Percentiles rank a stretch among this genome's conserved stretches.
These are phyloP conservation scores for Pontoporia blainvillei DNA, from an alignment of 2,113 vertebrate genomes.

Conservation along the genomic window DNA sequence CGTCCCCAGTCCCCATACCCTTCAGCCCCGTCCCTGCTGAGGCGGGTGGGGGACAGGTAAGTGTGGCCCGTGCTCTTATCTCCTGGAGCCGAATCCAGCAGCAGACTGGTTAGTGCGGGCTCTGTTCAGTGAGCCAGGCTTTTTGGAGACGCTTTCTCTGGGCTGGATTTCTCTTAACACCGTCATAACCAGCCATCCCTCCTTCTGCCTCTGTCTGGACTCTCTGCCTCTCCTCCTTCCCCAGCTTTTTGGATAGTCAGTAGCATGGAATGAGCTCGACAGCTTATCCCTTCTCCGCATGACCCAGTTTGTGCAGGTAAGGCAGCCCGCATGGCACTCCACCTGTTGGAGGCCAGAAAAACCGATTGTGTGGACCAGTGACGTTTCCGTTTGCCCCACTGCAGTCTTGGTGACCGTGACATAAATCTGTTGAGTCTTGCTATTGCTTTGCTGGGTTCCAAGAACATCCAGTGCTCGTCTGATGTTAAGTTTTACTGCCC, in stretches of 20 bases:
- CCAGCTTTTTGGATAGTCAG: background rate
- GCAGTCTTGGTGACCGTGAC: background rate
- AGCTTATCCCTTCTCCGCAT: background rate
- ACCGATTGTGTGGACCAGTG: background rate
- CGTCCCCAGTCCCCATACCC: background rate
- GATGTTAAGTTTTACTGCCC: slow-evolving; percentile 70
- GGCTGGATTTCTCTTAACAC: background rate
- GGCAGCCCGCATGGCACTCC: background rate
- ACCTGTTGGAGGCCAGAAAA: background rate
- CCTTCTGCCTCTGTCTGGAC: background rate
- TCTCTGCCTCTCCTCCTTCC: background rate
- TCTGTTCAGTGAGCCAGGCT: background rate
- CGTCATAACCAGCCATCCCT: background rate
- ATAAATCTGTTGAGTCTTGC: background rate
- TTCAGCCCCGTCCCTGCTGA: background rate
- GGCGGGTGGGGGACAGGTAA: background rate
- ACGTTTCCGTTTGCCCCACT: background rate
- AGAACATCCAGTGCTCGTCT: slow-evolving; percentile 25
- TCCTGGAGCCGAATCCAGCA: background rate
- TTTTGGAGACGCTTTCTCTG: background rate
- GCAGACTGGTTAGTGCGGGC: fast-evolving
- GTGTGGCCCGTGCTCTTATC: fast-evolving
- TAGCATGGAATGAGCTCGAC: background rate
- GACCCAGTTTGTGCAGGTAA: background rate
- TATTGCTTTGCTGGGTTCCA: background rate